Conservation (phyloP, 2,113 vertebrate genomes). For the Phylloscopus trochilus region DNA sequence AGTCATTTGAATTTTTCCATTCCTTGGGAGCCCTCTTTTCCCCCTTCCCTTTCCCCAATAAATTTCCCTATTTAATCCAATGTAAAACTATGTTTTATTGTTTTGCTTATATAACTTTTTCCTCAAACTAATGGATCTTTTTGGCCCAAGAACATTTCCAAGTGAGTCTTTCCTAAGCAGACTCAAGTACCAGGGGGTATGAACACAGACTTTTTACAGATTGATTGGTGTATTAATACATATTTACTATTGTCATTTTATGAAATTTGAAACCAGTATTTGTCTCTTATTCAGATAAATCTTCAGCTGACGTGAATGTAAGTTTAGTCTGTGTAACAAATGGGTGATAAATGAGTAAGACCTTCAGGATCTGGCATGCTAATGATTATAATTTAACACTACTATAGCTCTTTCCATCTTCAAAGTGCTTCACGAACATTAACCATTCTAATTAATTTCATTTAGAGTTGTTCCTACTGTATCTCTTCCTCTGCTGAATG, state of each 20-base stretch:
- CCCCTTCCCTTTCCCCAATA: too few species aligned
- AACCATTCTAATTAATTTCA: slow-evolving; percentile 68
- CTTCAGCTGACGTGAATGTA: background rate
- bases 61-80: background rate
- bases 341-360: slow-evolving; percentile 46
- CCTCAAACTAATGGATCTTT: background rate
- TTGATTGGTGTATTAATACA: background rate
- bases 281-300: background rate
- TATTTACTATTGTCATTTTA: slow-evolving; percentile 12
- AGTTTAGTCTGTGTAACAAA: slow-evolving; percentile 44
- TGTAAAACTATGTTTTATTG: background rate
- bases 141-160: background rate
- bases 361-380: slow-evolving; percentile 51
- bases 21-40: background rate
- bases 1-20: background rate
- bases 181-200: background rate
- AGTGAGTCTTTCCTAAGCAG: background rate
- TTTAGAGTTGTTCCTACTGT: slow-evolving; percentile 57
- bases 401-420: slow-evolving; percentile 48
- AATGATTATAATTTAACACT: slow-evolving; percentile 60
- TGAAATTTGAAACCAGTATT: slow-evolving; percentile 15
- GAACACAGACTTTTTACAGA: background rate
- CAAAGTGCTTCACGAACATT: slow-evolving; percentile 50
- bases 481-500: slow-evolving; percentile 48
- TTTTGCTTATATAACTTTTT: background rate